Base-by-base conservation (phyloP, 2,113 vertebrate species). In the Garra rufa region DNA sequence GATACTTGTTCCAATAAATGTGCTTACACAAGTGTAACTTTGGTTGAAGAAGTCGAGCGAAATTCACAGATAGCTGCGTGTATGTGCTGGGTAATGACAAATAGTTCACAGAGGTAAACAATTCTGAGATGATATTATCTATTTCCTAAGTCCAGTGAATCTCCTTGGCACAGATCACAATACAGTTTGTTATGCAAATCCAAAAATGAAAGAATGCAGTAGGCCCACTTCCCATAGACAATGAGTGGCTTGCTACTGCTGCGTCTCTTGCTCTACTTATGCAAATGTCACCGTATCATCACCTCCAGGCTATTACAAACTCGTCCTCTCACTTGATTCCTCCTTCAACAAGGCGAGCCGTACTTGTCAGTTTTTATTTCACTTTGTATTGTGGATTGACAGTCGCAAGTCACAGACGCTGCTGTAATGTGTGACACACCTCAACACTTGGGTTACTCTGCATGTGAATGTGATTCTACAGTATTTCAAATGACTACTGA, bases 211-310 rank as follows among this genome's bases (percentile, higher is more conserved):
- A 77, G 75, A 57, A 57, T 34, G 44, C 73, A 41, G 50, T 17
- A 57, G 48, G 28, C 75, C 11, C 4, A 77, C 50, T 38, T 77
- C 75, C 50, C 50, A 77, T 50, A 77, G 75, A 57, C 50, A 30
- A 78, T 55, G 55, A 26, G 55, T 43, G 76, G 19, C 55, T 44
- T 61, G 7, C n/a, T 34, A 5, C n/a, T 26, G 11, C 7, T 46
- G 24, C 17, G 28, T 75, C 3, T 46, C 41, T 44, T 63, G n/a
- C 17, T 61, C 55, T 24, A 43, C 34, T 78, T 43, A 41, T 43
- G 55, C 55, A 44, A 79, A 79, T 43, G 4, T 44, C 21, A 63
- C 2, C 2, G 13, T 26, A 3, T 79, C 76, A 63, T 63, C 38
- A 44, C 55, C 76, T 78, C 55, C 4, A 7, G n/a, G 76, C 52